A percentile compares a stretch with the other conserved stretches of the same genome.
phyloP scores from a whole-genome alignment of 2,797 vertebrate species.

The Nannoperca australis region DNA sequence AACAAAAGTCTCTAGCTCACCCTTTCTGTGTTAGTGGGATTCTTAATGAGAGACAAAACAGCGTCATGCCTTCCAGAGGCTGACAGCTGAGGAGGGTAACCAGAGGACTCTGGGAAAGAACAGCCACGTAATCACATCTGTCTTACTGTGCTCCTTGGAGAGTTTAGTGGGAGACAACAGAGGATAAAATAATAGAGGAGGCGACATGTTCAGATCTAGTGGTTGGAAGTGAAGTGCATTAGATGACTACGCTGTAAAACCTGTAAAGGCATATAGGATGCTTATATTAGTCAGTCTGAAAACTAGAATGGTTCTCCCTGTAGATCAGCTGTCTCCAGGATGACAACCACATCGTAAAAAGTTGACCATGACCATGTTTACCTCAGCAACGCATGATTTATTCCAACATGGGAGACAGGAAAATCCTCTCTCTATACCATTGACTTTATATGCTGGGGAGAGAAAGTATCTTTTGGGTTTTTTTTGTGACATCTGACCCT shows the following conservation, averaged over 20 bases:
- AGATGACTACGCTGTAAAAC: background rate
- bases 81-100: constrained; percentile 26
- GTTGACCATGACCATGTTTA: constrained; percentile 29
- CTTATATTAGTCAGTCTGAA: constrained; percentile 13
- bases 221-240: background rate
- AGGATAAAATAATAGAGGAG: background rate
- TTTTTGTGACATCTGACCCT: constrained; percentile 9
- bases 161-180: background rate
- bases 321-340: constrained; percentile 4
- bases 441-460: constrained; percentile 14
- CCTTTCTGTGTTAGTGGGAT: background rate
- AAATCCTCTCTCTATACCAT: constrained; percentile 4
- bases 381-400: constrained; percentile 34
- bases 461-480: background rate
- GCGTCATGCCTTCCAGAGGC: constrained; percentile 3
- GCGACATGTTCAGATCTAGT: background rate
- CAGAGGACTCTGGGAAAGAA: constrained; percentile 13
- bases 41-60: constrained; percentile 39
- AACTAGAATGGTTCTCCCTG: constrained; percentile 7
- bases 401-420: constrained; percentile 25
- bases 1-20: constrained; percentile 22
- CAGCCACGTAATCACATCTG: constrained; percentile 28
- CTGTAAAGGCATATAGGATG: background rate
- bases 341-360: constrained; percentile 38
- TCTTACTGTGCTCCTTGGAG: background rate